Evolutionary conservation across 2,888 invertebrate species (phyloP).

Genomic region (Spodoptera picta): DNA sequence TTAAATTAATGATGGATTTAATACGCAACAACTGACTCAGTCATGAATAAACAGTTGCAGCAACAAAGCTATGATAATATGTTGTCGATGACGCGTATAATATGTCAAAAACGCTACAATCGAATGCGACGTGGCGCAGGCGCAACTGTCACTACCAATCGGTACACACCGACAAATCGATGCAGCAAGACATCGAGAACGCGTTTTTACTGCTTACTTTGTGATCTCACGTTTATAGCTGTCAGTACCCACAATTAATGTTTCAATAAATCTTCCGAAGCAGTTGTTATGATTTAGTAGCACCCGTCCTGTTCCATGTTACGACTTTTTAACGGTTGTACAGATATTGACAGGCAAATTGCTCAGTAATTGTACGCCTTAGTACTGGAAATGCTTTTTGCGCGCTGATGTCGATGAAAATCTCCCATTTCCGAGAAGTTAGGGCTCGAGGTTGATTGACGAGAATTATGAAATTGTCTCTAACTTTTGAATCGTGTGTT

Average conservation of each 20-base stretch:
- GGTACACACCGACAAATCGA: conserved; percentile 40
- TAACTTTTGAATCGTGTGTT: background rate
- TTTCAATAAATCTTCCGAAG: conserved; percentile 49
- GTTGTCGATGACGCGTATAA: conserved; percentile 31
- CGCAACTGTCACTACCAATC: conserved; percentile 41
- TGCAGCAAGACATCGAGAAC: conserved; percentile 32
- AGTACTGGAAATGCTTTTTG: conserved; percentile 20
- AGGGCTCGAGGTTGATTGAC: conserved; percentile 10
- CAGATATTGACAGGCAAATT: conserved; percentile 41
- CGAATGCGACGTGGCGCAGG: conserved; percentile 30
- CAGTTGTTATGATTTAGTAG: conserved; percentile 48
- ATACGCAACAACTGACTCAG: conserved; percentile 31
- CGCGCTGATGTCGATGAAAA: background rate
- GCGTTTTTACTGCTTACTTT: conserved; percentile 44
- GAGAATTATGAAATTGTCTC: background rate
- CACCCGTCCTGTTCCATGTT: conserved; percentile 21
- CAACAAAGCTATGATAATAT: conserved; percentile 32
- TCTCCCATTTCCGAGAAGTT: conserved; percentile 8
- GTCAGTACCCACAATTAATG: conserved; percentile 44
- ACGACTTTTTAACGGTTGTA: conserved; percentile 39
- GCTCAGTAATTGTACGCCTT: conserved; percentile 35
- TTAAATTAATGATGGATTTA: too few relatives aligned
- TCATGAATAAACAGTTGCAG: conserved; percentile 39
- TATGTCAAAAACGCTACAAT: conserved; percentile 45
- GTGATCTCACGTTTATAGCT: conserved; percentile 41